Evolutionary conservation across 1,140 invertebrate species (phyloP), one percentile per base, ranked within the genome.

Genomic region (Contarinia nasturtii): DNA sequence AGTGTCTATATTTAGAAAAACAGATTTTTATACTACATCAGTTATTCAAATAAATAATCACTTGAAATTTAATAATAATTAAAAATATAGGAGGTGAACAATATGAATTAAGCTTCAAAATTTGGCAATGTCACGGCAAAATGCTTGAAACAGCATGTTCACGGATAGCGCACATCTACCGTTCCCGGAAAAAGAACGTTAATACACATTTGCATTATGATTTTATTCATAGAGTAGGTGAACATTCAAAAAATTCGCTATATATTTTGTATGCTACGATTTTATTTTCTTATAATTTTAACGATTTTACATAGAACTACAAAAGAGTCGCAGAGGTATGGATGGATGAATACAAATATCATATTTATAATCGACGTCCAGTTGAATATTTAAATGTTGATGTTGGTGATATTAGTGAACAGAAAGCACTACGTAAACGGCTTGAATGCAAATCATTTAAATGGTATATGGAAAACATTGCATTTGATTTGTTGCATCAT

Each of bases 111-210:
- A 95, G 91, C 50, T 98, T 98, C 59, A 98, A 97, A 74, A 91
- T 97, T 49, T 98, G 95, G 95, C 93, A 97, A 63, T 98, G 95
- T 65, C 94, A 95, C 20, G 95, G 95, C 33, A 88, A 82, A 53
- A 92, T 98, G 51, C 77, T 93, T 56, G 98, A 94, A 92, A 94
- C 98, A 2, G 95, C 95, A 0, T 99, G 95, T 64, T 97, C 92
- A 0, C 75, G 90, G 48, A 94, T 98, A 1, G 95, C 93, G 0
- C 95, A 99, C 59, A 90, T 98, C 17, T 99, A 98, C 60, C 71
- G 92, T 48, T 84, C 3, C 7, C 38, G n/a, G 10, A 27, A 27
- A 10, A 27, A 27, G 10, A 3, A 3, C 4, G 27, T 27, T 10
- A 27, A 27, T 27, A 33, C 3, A 15, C 45, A n/a, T 14, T n/a